These are phyloP conservation scores for Mycteria americana DNA, from an alignment of 2,797 vertebrate species.

Conservation along the genomic window DNA sequence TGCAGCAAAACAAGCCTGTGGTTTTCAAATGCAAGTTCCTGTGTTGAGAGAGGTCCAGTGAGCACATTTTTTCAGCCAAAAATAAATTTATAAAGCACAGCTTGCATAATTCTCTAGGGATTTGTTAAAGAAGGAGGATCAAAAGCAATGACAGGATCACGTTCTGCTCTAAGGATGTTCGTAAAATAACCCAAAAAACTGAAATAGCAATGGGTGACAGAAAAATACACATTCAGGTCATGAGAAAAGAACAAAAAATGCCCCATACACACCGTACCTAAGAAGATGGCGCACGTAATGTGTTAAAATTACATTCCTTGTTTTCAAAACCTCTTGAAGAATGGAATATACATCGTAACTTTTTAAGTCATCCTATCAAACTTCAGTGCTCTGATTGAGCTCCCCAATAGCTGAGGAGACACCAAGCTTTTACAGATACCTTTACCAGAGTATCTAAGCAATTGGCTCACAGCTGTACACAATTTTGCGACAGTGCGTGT, in stretches of 20 bases:
- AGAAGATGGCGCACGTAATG: accelerated
- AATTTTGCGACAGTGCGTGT: accelerated
- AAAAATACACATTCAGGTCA: not conserved
- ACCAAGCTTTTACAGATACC: not conserved
- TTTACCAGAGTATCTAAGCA: not conserved
- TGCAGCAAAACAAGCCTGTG: not conserved
- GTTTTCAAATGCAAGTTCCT: not conserved
- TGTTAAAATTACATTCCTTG: not conserved
- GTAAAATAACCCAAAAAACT: not conserved
- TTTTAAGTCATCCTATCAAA: not conserved
- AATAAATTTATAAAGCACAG: not conserved
- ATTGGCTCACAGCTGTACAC: not conserved
- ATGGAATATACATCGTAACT: not conserved
- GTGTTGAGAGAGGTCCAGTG: not conserved
- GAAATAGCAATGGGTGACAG: not conserved
- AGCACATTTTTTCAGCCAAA: not conserved
- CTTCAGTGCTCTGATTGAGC: not conserved
- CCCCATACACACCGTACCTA: too few relatives aligned
- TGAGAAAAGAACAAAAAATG: not conserved
- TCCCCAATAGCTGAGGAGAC: not conserved
- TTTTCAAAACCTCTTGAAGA: not conserved
- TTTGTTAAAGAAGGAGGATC: not conserved
- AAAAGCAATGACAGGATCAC: not conserved
- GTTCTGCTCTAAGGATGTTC: not conserved
- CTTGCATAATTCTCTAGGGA: not conserved